Conservation (phyloP, 1,140 invertebrate genomes). For the Bombus pascuorum region DNA sequence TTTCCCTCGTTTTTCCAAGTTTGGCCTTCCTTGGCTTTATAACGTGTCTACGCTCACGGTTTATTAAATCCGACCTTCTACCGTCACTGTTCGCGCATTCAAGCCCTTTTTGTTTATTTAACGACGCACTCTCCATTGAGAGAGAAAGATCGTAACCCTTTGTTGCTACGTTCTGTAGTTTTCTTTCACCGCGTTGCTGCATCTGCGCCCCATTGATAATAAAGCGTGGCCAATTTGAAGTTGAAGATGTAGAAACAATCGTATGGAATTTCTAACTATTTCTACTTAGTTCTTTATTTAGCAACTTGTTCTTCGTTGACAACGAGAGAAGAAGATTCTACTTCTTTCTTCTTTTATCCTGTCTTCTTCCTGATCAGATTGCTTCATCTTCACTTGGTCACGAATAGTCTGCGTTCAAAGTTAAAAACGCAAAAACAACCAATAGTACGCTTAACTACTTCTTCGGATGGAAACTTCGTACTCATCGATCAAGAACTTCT, state of each 20-base stretch:
- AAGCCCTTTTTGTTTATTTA: background rate
- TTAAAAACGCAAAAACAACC: background rate
- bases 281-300: background rate
- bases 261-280: background rate
- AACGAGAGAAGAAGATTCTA: background rate
- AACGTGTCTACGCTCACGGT: background rate
- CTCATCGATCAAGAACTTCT: background rate
- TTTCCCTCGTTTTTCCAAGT: background rate
- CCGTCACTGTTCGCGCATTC: background rate
- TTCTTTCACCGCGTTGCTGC: too few species aligned
- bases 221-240: too few species aligned
- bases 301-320: background rate
- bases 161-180: too few species aligned
- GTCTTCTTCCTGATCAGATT: background rate
- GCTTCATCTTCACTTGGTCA: background rate
- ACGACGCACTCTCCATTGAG: background rate
- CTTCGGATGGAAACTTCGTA: background rate
- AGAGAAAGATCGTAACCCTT: background rate
- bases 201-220: too few species aligned
- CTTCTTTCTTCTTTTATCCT: too few species aligned
- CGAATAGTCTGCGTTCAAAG: background rate
- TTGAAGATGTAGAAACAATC: background rate
- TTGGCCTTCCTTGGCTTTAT: background rate
- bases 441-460: too few species aligned
- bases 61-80: conserved; percentile 7